phyloP scores from a whole-genome alignment of 2,113 vertebrate genomes.

The Rhombomys opimus region DNA sequence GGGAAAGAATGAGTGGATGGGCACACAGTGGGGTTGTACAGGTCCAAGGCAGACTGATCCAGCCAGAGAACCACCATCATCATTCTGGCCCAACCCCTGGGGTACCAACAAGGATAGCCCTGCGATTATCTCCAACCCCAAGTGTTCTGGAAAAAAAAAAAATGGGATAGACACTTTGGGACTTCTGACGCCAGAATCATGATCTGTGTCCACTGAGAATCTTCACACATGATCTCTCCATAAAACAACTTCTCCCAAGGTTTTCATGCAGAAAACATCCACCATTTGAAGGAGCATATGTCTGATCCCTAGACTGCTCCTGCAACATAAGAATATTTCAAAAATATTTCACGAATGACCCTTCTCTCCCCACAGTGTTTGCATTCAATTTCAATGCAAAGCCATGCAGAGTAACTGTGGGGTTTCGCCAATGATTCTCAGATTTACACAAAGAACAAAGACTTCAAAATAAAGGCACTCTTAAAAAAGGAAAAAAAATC shows the following conservation, averaged over 20 bases:
- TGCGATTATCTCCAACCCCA: background rate
- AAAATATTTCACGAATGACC: background rate
- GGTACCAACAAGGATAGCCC: background rate
- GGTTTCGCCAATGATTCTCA: constrained; percentile 8
- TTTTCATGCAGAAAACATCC: background rate
- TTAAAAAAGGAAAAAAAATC: background rate
- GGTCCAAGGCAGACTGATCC: background rate
- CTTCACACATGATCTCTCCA: background rate
- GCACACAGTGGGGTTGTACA: background rate
- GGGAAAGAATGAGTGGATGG: background rate
- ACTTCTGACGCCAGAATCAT: background rate
- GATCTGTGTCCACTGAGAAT: constrained; percentile 6
- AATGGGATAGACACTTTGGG: background rate
- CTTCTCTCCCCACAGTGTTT: background rate
- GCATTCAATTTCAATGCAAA: background rate
- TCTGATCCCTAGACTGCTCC: background rate
- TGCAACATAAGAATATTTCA: background rate
- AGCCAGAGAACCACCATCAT: background rate
- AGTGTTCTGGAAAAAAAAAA: background rate
- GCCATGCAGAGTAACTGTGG: background rate
- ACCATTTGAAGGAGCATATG: background rate
- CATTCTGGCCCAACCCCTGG: background rate
- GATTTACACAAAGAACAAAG: background rate
- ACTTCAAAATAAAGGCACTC: background rate
- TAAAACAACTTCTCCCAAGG: background rate